Evolutionary conservation across 2,113 vertebrate species (phyloP).

Genomic region (Aegithalos caudatus): DNA sequence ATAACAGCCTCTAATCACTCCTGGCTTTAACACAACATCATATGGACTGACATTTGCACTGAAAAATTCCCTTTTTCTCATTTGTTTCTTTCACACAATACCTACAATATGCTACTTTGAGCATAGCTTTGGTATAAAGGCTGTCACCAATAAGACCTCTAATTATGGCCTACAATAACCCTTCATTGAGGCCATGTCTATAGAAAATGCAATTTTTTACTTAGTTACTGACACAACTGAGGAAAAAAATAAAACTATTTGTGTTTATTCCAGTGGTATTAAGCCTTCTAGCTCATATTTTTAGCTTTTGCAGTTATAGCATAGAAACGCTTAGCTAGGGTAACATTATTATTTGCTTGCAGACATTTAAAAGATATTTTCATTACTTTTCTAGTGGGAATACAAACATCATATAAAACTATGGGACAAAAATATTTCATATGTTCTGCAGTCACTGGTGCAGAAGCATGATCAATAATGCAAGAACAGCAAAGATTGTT

Average conservation of each 20-base stretch:
- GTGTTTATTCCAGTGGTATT: not conserved
- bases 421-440: not conserved
- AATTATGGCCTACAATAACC: not conserved
- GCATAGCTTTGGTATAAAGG: not conserved
- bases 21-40: not conserved
- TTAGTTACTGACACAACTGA: not conserved
- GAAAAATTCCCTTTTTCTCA: not conserved
- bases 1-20: not conserved
- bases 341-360: not conserved
- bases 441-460: not conserved
- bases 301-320: not conserved
- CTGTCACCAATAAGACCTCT: not conserved
- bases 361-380: not conserved
- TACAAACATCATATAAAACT: not conserved
- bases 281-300: not conserved
- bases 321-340: not conserved
- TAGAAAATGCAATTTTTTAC: not conserved
- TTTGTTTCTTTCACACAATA: constrained; percentile 15
- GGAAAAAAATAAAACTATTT: not conserved
- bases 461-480: not conserved
- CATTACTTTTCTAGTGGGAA: not conserved
- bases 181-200: not conserved
- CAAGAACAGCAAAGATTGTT: not conserved
- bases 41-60: not conserved
- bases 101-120: not conserved